Conservation (phyloP, 2,113 vertebrate species). For the Myrmophylax atrothorax region DNA sequence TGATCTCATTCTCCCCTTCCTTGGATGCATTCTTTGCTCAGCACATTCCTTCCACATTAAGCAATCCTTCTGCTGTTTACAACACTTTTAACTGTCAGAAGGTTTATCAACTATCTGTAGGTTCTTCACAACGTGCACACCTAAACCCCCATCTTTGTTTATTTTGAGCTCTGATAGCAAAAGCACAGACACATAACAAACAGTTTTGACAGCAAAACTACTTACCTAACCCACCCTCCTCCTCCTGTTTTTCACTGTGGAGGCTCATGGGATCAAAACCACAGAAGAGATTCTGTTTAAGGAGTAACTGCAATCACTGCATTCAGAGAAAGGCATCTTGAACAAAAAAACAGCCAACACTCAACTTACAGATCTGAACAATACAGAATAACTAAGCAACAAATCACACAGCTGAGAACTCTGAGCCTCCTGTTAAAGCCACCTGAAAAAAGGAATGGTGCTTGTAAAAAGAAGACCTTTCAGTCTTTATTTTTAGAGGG, state of each 20-base stretch:
- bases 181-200: not conserved
- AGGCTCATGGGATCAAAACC: not conserved
- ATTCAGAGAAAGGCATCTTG: not conserved
- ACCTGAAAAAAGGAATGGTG: not conserved
- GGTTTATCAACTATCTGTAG: not conserved
- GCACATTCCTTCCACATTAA: slow-evolving; percentile 35
- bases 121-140: not conserved
- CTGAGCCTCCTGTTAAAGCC: not conserved
- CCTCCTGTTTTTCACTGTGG: not conserved
- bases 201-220: not conserved
- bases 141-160: not conserved
- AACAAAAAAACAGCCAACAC: not conserved
- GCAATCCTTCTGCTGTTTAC: not conserved
- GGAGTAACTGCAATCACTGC: not conserved
- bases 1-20: not conserved
- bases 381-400: not conserved
- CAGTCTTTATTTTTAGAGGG: not conserved
- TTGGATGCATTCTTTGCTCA: not conserved
- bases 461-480: not conserved
- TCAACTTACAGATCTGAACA: not conserved
- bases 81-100: not conserved
- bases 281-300: not conserved
- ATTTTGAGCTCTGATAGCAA: not conserved
- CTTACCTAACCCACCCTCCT: not conserved
- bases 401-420: not conserved